phyloP scores from a whole-genome alignment of 2,888 invertebrate genomes.

The Temnothorax ravouxi region DNA sequence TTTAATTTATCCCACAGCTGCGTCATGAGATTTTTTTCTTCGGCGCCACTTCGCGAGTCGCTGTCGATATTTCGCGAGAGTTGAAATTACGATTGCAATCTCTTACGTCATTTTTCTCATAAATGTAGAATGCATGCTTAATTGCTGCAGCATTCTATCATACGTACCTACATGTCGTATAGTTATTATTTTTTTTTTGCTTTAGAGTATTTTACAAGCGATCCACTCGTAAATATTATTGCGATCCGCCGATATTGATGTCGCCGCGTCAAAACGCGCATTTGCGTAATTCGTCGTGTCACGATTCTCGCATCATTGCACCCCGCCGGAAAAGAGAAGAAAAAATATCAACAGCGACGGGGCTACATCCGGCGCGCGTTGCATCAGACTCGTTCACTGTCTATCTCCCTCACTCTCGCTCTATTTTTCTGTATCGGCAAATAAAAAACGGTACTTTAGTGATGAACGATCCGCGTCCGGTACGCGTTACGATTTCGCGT shows the following conservation, averaged over 20 bases:
- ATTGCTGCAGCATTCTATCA: not conserved
- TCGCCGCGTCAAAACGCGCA: constrained; percentile 49
- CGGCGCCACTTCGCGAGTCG: not conserved
- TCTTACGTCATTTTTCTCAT: not conserved
- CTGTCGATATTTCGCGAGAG: not conserved
- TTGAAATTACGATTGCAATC: not conserved
- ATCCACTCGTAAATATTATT: constrained; percentile 36
- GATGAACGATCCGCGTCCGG: constrained; percentile 62
- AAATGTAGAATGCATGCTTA: not conserved
- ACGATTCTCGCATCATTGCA: constrained; percentile 48
- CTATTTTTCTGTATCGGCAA: constrained; percentile 12
- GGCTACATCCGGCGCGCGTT: constrained; percentile 42
- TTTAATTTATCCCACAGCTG: constrained; percentile 31
- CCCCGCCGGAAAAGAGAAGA: constrained; percentile 32
- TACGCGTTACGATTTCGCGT: constrained; percentile 57
- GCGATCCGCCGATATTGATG: constrained; percentile 36
- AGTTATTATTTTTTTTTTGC: constrained; percentile 2
- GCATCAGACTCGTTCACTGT: constrained; percentile 16
- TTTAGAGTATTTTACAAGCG: constrained; percentile 24
- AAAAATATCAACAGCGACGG: constrained; percentile 16
- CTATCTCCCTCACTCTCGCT: not conserved
- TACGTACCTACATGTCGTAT: not conserved
- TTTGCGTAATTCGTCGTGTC: constrained; percentile 55
- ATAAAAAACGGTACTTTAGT: constrained; percentile 60
- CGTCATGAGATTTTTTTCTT: constrained; percentile 13